Conservation (phyloP, 1,140 invertebrate species). For the Lucilia cuprina region DNA sequence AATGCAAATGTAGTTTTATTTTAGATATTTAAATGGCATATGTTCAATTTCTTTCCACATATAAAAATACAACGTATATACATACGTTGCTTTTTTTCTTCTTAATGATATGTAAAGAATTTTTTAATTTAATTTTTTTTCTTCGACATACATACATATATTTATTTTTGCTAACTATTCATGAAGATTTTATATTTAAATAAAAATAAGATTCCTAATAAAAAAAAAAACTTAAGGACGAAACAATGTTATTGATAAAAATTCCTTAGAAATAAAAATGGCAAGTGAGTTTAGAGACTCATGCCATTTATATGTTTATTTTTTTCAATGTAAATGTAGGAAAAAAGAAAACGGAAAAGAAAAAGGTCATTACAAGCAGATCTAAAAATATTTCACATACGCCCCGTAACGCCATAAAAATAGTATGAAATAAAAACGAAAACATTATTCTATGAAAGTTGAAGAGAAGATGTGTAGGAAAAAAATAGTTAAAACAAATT, state of each 20-base stretch:
- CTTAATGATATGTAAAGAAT: constrained; percentile 1
- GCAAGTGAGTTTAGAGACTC: neutral
- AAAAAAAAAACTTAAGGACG: neutral
- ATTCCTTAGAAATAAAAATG: neutral
- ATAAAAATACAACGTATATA: neutral
- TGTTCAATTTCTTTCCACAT: neutral
- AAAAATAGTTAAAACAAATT: neutral
- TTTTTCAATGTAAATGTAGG: neutral
- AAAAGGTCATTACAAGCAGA: neutral
- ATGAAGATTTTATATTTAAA: neutral
- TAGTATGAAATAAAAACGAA: neutral
- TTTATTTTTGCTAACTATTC: too few relatives aligned
- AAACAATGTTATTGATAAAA: neutral
- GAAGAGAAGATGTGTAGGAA: neutral
- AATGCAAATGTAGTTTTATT: neutral
- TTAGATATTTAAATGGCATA: neutral
- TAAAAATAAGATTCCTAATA: neutral
- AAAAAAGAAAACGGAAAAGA: neutral
- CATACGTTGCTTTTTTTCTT: neutral
- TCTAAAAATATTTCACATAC: neutral
- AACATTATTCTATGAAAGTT: neutral
- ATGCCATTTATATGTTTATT: neutral
- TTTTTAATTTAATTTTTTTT: constrained; percentile 1
- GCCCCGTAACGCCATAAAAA: neutral
- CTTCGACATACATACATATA: neutral